A percentile compares a stretch with the other conserved stretches of the same genome.
phyloP scores from a whole-genome alignment of 1,140 invertebrate genomes.

The Bicyclus anynana region DNA sequence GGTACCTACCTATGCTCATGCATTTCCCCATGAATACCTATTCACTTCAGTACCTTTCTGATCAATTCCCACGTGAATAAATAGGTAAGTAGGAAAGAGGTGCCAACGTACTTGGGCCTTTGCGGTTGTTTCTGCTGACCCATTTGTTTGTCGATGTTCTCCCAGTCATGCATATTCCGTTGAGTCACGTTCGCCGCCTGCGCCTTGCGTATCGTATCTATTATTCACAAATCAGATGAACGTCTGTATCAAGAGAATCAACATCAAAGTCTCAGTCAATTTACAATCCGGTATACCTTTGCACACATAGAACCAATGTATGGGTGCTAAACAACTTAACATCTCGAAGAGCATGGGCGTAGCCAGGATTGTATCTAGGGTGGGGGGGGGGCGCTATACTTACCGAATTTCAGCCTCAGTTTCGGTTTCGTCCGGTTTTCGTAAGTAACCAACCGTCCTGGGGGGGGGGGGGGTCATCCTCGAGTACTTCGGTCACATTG shows the following conservation, averaged over 20 bases:
- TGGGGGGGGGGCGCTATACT: too few species aligned
- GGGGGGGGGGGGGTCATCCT: too few species aligned
- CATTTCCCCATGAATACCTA: too few species aligned
- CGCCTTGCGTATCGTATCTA: constrained; percentile 77
- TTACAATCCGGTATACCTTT: not conserved
- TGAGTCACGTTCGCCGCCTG: constrained; percentile 65
- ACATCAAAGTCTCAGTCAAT: not conserved
- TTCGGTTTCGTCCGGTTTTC: too few species aligned
- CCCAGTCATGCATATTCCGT: constrained; percentile 69
- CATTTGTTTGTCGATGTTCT: constrained; percentile 59
- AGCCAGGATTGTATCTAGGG: too few species aligned
- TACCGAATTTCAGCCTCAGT: too few species aligned
- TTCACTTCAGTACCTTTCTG: too few species aligned
- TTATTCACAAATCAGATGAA: constrained; percentile 6
- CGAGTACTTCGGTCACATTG: too few species aligned
- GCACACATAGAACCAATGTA: not conserved
- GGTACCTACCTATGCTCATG: too few species aligned
- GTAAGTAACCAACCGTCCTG: too few species aligned
- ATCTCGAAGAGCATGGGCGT: too few species aligned
- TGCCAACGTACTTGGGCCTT: constrained; percentile 45
- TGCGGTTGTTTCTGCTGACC: constrained; percentile 31
- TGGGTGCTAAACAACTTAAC: too few species aligned
- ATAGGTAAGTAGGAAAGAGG: not conserved
- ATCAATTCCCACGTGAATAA: not conserved
- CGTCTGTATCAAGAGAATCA: not conserved